A percentile compares a stretch with the other conserved stretches of the same genome.
These are phyloP conservation scores for Listronotus bonariensis DNA, from an alignment of 1,140 invertebrate genomes.

Conservation along the genomic window DNA sequence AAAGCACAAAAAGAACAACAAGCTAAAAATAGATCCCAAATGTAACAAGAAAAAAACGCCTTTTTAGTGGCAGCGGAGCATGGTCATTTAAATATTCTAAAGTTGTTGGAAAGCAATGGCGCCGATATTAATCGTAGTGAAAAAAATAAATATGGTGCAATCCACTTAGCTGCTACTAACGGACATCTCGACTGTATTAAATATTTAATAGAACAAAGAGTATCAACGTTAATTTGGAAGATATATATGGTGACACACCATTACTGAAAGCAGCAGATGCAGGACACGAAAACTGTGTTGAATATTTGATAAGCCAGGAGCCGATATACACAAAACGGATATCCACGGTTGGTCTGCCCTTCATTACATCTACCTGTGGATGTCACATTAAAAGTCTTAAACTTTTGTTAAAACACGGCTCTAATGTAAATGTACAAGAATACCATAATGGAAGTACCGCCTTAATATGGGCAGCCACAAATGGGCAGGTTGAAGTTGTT, in stretches of 20 bases:
- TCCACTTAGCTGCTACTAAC: not conserved
- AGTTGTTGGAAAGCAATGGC: not conserved
- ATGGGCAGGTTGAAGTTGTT: not conserved
- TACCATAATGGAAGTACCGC: not conserved
- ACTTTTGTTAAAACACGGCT: not conserved
- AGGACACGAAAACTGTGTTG: not conserved
- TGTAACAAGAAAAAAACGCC: not conserved
- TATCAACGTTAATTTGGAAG: not conserved
- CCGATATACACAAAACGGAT: not conserved
- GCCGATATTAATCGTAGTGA: not conserved
- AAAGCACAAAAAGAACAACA: too few relatives aligned
- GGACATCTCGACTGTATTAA: conserved; percentile 1
- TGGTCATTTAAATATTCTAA: conserved; percentile 6
- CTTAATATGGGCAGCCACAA: not conserved
- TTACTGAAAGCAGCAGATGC: not conserved
- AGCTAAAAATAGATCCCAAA: conserved; percentile 1
- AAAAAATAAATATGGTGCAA: not conserved
- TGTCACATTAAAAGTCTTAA: not conserved
- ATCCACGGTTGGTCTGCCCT: not conserved
- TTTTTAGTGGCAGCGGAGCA: not conserved
- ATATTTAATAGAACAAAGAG: conserved; percentile 1
- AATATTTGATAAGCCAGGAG: not conserved
- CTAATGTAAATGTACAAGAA: conserved; percentile 2
- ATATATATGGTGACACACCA: not conserved
- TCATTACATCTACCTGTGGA: not conserved